Conservation (phyloP, 2,113 vertebrate genomes). For the Scomber colias region DNA sequence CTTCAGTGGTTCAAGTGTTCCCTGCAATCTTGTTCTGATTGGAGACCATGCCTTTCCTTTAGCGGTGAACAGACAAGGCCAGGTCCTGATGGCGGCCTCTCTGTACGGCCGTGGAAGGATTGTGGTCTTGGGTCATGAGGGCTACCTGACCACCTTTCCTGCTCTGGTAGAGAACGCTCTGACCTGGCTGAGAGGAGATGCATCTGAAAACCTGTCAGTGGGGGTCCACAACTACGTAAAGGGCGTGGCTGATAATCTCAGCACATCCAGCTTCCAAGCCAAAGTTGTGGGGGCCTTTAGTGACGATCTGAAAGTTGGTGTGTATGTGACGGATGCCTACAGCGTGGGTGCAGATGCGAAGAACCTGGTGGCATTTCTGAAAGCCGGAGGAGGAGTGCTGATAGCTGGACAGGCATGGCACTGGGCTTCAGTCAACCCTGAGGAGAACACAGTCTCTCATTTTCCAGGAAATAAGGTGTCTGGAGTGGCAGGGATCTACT, state of each 20-base stretch:
- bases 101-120: too few species aligned
- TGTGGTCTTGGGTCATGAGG: too few species aligned
- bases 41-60: too few species aligned
- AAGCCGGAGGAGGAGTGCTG: slow-evolving; percentile 89
- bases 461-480: slow-evolving; percentile 92
- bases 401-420: slow-evolving; percentile 90
- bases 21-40: too few species aligned
- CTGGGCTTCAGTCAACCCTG: slow-evolving; percentile 83
- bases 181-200: slow-evolving; percentile 88
- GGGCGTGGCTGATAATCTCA: slow-evolving; percentile 82
- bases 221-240: slow-evolving; percentile 79
- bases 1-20: too few species aligned
- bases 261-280: slow-evolving; percentile 51
- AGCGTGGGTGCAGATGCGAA: slow-evolving; percentile 64
- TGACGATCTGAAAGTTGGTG: slow-evolving; percentile 70
- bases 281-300: slow-evolving; percentile 70
- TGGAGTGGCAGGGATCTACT: slow-evolving; percentile 90
- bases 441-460: slow-evolving; percentile 81
- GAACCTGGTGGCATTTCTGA: slow-evolving; percentile 86
- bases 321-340: slow-evolving; percentile 88
- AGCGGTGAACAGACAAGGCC: too few species aligned
- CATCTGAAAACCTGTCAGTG: slow-evolving; percentile 64
- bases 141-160: too few species aligned
- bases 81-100: too few species aligned
- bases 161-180: too few species aligned